Base-by-base conservation (phyloP, 2,113 vertebrate genomes). In the Spea bombifrons region DNA sequence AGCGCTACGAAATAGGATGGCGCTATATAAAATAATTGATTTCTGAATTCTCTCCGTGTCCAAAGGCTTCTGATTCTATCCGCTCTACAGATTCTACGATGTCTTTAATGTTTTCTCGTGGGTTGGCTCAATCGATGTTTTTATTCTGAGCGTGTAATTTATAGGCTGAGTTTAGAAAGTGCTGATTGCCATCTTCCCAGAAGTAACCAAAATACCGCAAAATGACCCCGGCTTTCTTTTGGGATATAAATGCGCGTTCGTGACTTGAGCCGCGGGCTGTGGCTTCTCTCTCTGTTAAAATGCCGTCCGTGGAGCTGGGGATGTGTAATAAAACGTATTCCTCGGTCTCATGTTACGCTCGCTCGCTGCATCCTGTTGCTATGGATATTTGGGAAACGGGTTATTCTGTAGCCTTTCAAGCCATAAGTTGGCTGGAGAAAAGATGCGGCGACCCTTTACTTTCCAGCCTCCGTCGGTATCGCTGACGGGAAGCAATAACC, bases 101-200 rank as follows among this genome's bases (percentile, higher is more conserved):
- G 30, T 30, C 30, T 30, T 30, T 30, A 30, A 30, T 53, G 53
- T 13, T 47, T 59, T 8, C 17, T 5, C 9, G 47, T 66, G 76
- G 45, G 61, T 73, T 79, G 76, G 70, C 69, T 53, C 13, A 48
- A 9, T 57, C 5, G 30, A 17, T 3, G 7, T 80, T 15, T 52
- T 80, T 73, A 73, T 80, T 67, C 53, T 73, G 17, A 66, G 44
- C 16, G 8, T 80, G 70, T 72, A 72, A 73, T 79, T 72, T 66
- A 79, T 45, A 59, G 64, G 44, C 71, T 17, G 63, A 66, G 55
- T 73, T 73, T 80, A 52, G 63, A 80, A 80, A 73, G 52, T 64
- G 53, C 49, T 73, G 52, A 57, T 66, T 66, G 9, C 72, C 8
- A 44, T 57, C 71, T 66, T 73, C n/a, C 50, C 52, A 66, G 49